These are phyloP conservation scores for Chironomus riparius DNA, from an alignment of 2,888 invertebrate species.

Conservation along the genomic window DNA sequence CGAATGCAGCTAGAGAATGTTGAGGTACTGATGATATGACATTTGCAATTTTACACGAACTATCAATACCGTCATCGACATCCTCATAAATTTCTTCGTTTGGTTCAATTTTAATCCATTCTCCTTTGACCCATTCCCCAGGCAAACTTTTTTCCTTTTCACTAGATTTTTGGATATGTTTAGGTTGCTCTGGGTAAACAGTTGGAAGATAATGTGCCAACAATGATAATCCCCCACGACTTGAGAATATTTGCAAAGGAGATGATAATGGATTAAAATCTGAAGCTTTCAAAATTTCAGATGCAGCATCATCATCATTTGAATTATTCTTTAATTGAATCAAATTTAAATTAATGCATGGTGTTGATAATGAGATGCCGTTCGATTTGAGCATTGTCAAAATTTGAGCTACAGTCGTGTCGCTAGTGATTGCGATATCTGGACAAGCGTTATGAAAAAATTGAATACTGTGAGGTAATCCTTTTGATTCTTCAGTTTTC, in stretches of 20 bases:
- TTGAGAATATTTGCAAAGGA: slow-evolving; percentile 77
- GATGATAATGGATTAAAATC: slow-evolving; percentile 40
- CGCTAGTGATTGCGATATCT: slow-evolving; percentile 45
- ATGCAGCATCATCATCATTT: slow-evolving; percentile 32
- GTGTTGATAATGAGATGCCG: slow-evolving; percentile 45
- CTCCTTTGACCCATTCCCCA: slow-evolving; percentile 32
- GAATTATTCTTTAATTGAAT: slow-evolving; percentile 33
- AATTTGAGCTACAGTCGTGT: slow-evolving; percentile 51
- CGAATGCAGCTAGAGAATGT: slow-evolving; percentile 85
- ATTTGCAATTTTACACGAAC: slow-evolving; percentile 44
- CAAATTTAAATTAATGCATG: slow-evolving; percentile 42
- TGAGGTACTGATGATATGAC: slow-evolving; percentile 65
- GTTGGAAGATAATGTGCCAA: slow-evolving; percentile 82
- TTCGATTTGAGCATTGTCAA: slow-evolving; percentile 47
- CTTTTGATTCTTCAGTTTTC: slow-evolving; percentile 25
- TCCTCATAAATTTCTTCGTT: slow-evolving; percentile 56
- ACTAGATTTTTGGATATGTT: slow-evolving; percentile 44
- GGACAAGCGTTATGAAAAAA: slow-evolving; percentile 43
- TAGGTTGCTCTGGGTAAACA: slow-evolving; percentile 72
- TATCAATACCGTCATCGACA: slow-evolving; percentile 47
- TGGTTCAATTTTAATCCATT: slow-evolving; percentile 46
- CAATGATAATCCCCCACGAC: slow-evolving; percentile 78
- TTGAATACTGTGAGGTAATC: slow-evolving; percentile 37
- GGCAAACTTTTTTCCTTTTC: slow-evolving; percentile 42
- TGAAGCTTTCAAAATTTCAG: slow-evolving; percentile 34